Conservation (phyloP, 2,888 invertebrate genomes). For the Meteorus cinctellus region DNA sequence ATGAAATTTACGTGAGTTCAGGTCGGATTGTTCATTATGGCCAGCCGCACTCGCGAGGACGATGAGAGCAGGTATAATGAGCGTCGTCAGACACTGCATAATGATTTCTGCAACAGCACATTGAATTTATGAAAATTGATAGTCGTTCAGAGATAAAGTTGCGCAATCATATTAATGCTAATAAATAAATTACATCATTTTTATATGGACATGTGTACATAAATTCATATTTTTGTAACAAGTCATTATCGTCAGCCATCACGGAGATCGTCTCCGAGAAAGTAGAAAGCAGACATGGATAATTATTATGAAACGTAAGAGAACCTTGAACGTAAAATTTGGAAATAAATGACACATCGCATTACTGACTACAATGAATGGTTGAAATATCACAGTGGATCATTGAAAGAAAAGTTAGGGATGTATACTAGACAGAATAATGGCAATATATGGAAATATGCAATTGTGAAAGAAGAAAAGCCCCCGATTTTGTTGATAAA, state of each 20-base stretch:
- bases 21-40: too few relatives aligned
- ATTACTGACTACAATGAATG: not conserved
- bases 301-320: slow-evolving; percentile 62
- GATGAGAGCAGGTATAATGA: slow-evolving; percentile 40
- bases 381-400: not conserved
- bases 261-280: slow-evolving; percentile 52
- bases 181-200: slow-evolving; percentile 4
- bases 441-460: too few relatives aligned
- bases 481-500: too few relatives aligned
- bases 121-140: not conserved
- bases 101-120: not conserved
- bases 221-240: slow-evolving; percentile 14
- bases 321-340: slow-evolving; percentile 37
- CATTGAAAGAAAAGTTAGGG: not conserved
- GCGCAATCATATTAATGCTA: not conserved
- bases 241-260: slow-evolving; percentile 42
- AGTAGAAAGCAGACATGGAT: slow-evolving; percentile 66
- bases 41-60: slow-evolving; percentile 7
- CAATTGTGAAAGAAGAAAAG: too few relatives aligned
- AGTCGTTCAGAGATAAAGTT: not conserved
- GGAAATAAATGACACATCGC: not conserved
- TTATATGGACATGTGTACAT: not conserved
- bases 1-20: not conserved
- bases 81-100: slow-evolving; percentile 44
- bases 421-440: too few relatives aligned